These are phyloP conservation scores for Globia sparganii DNA, from an alignment of 2,888 invertebrate genomes.

Conservation along the genomic window DNA sequence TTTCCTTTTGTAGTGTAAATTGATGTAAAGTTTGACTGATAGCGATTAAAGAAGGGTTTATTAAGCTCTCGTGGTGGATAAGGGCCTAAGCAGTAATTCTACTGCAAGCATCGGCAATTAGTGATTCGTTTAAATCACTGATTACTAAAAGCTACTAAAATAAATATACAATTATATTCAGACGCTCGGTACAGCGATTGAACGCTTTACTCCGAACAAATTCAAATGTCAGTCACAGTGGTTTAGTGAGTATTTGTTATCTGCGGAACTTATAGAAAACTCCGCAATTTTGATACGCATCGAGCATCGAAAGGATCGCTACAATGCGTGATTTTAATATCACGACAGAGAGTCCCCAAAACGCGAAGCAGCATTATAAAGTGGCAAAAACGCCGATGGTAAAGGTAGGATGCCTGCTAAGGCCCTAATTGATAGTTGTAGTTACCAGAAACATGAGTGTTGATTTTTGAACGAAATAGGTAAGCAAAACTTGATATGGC, in stretches of 20 bases:
- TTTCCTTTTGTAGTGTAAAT: conserved; percentile 46
- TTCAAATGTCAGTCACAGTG: not conserved
- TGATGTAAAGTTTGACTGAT: conserved; percentile 55
- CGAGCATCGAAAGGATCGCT: not conserved
- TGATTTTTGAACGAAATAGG: conserved; percentile 9
- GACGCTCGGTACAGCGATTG: not conserved
- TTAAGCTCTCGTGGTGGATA: conserved; percentile 14
- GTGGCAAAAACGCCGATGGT: not conserved
- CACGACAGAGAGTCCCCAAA: not conserved
- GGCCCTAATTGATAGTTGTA: conserved; percentile 34
- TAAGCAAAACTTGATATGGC: conserved; percentile 14
- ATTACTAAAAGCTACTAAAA: not conserved
- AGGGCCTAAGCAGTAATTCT: conserved; percentile 5
- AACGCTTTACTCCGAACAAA: not conserved
- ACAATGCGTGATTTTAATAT: not conserved
- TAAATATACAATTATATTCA: not conserved
- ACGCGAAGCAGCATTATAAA: not conserved
- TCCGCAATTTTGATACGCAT: not conserved
- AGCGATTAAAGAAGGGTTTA: conserved; percentile 44
- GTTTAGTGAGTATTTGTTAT: not conserved
- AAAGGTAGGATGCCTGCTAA: not conserved
- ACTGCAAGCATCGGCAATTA: not conserved
- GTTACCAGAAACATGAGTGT: conserved; percentile 18
- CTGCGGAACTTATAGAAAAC: not conserved
- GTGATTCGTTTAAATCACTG: too few relatives aligned